These are phyloP conservation scores for Suillia variegata DNA, from an alignment of 2,888 invertebrate genomes.

Conservation along the genomic window DNA sequence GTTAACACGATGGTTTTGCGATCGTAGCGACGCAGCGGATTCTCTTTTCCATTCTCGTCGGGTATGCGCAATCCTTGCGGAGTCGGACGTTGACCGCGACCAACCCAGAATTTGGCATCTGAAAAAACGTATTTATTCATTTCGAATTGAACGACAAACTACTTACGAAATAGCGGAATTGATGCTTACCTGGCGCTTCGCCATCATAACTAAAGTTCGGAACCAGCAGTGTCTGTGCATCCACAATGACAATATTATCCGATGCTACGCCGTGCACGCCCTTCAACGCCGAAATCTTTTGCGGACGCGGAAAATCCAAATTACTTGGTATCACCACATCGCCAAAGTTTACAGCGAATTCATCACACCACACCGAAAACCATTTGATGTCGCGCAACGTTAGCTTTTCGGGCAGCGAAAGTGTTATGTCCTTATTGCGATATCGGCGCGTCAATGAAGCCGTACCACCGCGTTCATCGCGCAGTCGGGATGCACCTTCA, in stretches of 20 bases:
- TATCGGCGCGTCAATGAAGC: conserved; percentile 76
- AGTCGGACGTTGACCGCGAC: conserved; percentile 78
- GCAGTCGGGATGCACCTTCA: conserved; percentile 72
- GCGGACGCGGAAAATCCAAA: conserved; percentile 82
- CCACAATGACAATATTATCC: conserved; percentile 86
- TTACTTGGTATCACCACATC: conserved; percentile 80
- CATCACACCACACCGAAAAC: conserved; percentile 92
- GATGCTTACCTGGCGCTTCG: conserved; percentile 79
- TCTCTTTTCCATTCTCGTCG: conserved; percentile 87
- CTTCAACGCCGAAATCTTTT: conserved; percentile 75
- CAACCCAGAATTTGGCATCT: conserved; percentile 96
- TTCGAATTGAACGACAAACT: conserved; percentile 10
- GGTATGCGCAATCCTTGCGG: conserved; percentile 85
- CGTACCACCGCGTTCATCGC: conserved; percentile 83
- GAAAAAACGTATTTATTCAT: conserved; percentile 37
- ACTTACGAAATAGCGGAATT: neutral
- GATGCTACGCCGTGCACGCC: conserved; percentile 86
- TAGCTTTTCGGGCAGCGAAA: conserved; percentile 86
- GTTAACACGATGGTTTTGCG: conserved; percentile 88
- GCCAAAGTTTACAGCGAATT: conserved; percentile 89
- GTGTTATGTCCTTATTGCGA: conserved; percentile 79
- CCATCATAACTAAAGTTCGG: conserved; percentile 92
- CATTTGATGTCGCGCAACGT: conserved; percentile 82
- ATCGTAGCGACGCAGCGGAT: conserved; percentile 79
- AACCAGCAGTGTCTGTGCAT: conserved; percentile 89